Base-by-base conservation (phyloP, 1,140 invertebrate species). In the Drosophila nasuta region DNA sequence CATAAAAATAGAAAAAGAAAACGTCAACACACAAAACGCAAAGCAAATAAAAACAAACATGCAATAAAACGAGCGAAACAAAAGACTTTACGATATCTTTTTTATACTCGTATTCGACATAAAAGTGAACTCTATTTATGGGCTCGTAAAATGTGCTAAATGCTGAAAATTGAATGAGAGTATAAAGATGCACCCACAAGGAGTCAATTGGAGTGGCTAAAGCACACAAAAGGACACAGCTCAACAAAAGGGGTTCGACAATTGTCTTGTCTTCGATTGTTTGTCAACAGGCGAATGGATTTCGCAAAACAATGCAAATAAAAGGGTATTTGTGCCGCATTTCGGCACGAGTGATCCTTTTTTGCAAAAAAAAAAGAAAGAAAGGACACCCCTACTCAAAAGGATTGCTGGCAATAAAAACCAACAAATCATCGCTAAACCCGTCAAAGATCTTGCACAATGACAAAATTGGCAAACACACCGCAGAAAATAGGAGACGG, bases 371-470 rank as follows among this genome's bases (percentile, higher is more conserved):
- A 20, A 25, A 25, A 25, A 25, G 0, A 4, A 25, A 25, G 20
- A 25, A 25, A 49, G 8, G 51, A 28, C 62, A 65, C 38, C 62
- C 72, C 60, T 66, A n/a, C 13, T 59, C 30, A 68, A 64, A 68
- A 79, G 70, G 77, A 72, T 77, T 46, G 59, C 38, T 65, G 74
- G 66, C 83, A 83, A 79, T 77, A 81, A 90, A 79, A 91, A 90
- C 86, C 86, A 85, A 89, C 86, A 90, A 89, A 90, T 89, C 85
- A 90, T 89, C 86, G 68, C 69, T 67, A 63, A 79, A 77, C 62
- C 75, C 59, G 68, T 65, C 52, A 41, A 51, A 59, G 58, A 77
- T 75, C 65, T 48, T 10, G 63, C 30, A 65, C 67, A 66, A 76
- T 57, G 17, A 51, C 46, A 74, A 66, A 87, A 91, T 91, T 82